Evolutionary conservation across 2,797 vertebrate genomes (phyloP), one percentile per base, ranked within the genome.

Genomic region (Tadarida brasiliensis): DNA sequence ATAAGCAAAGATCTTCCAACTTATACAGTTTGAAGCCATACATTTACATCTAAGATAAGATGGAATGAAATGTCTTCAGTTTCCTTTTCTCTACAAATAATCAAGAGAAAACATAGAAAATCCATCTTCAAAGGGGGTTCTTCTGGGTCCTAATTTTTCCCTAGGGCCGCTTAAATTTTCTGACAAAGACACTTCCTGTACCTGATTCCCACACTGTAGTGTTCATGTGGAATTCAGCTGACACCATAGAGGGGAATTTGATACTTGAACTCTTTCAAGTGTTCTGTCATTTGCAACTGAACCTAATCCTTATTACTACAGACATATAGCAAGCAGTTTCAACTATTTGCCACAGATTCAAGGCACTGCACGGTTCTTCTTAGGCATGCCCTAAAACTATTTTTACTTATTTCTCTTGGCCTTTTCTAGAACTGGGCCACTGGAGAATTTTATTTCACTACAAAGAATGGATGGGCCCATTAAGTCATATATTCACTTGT

Each of bases 391-490:
- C 33, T 20, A 11, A 49, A 6, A 30, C 4, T n/a, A 1, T 76
- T 89, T 39, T 83, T 74, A 82, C 35, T 90, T 59, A 26, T 51
- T 78, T 89, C 20, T 84, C 35, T 84, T 47, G 65, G 15, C 0
- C 4, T 92, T 94, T 87, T 87, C 57, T 59, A 82, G 47, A 91
- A 77, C 24, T 67, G 56, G 15, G 12, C 5, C 16, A 68, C 12
- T n/a, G 35, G 10, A 67, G 7, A 87, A 84, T 80, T 93, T 96
- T 78, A 94, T 80, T 86, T 92, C 44, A 91, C 44, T n/a, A 73
- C 24, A 88, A 81, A 57, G 22, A 44, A 84, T 57, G 26, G 3
- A n/a, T 39, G 47, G 54, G 51, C 17, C 14, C 47, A 35, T 91
- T 54, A 57, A 54, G 68, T 33, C 10, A 54, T 61, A 77, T 19